Base-by-base conservation (phyloP, 2,113 vertebrate species). In the Anguilla japonica region DNA sequence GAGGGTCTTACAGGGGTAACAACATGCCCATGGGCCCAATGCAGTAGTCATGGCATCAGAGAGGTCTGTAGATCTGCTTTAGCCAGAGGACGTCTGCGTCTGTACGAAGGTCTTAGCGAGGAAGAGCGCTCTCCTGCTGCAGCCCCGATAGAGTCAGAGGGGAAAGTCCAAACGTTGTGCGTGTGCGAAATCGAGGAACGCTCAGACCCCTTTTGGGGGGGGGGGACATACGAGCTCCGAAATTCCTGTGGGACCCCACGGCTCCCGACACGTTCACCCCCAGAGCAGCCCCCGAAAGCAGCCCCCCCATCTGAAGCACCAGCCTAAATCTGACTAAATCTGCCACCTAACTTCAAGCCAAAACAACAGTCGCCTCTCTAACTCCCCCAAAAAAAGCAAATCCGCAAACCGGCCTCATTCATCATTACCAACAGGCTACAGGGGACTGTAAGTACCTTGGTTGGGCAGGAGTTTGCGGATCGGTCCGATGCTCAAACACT, bases 1-100 rank as follows among this genome's bases (percentile, higher is more conserved):
- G 79, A 46, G 57, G 15, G 50, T 20, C 84, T 78, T 80, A 39
- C 78, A 84, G 34, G 34, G 34, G 34, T 34, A n/a, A 56, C 60
- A 41, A 39, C 50, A 11, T 16, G 78, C 84, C 41, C n/a, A 39
- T 53, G 84, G 56, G 57, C 46, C 84, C 78, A 85, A 81, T 41
- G 40, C 22, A 1, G 22, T 80, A 4, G 29, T 50, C 56, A 16
- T n/a, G n/a, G n/a, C 39, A 57, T 85, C 41, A 57, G 14, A 41
- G 83, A 29, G 41, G 84, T 40, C 13, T n/a, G 81, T 15, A 34
- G 50, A 40, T 2, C 22, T 53, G 63, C 39, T 50, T 57, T 34
- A 80, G 53, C 46, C 14, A 18, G 43, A 79, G 41, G 15, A 5
- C 78, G 63, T 75, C n/a, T 63, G 41, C 67, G 71, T 84, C 63